Base-by-base conservation (phyloP, 2,888 invertebrate genomes). In the Timema cristinae region DNA sequence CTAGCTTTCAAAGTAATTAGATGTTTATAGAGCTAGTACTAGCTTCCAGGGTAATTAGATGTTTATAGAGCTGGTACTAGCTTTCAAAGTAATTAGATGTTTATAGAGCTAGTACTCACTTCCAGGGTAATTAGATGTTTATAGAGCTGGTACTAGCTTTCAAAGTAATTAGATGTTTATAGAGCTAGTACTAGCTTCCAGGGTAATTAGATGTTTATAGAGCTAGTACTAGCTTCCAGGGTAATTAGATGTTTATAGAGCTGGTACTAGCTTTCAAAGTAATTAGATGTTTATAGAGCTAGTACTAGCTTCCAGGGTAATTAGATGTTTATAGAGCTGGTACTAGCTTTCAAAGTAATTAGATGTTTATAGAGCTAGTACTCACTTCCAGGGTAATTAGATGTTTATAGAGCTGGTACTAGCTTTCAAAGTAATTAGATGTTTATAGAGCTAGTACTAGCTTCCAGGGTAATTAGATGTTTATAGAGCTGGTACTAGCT, bases 271-370 rank as follows among this genome's bases (percentile, higher is more conserved):
- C 54, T 13, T 2, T 4, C 54, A 54, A 13, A n/a, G n/a, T n/a
- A n/a, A n/a, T n/a, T n/a, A n/a, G n/a, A n/a, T n/a, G n/a, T n/a
- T n/a, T n/a, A n/a, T n/a, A n/a, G n/a, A n/a, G n/a, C n/a, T n/a
- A n/a, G n/a, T n/a, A n/a, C n/a, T n/a, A n/a, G 94, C 67, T 90
- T 86, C 80, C 84, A 86, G 78, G 83, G 84, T 84, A 78, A 75
- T 13, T 54, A 54, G 54, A 54, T 54, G 11, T 54, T 54, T 32
- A 54, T 54, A 54, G 54, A 2, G 4, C n/a, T n/a, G 11, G 11
- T 54, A 13, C 54, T n/a, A 54, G 54, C 54, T 13, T 2, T 4
- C 54, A 54, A n/a, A n/a, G n/a, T n/a, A n/a, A n/a, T n/a, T n/a
- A n/a, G n/a, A n/a, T n/a, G n/a, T n/a, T n/a, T n/a, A n/a, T n/a